Percentiles rank a stretch among this genome's conserved stretches.
Conservation (phyloP, 2,797 vertebrate genomes). For the Smutsia gigantea region DNA sequence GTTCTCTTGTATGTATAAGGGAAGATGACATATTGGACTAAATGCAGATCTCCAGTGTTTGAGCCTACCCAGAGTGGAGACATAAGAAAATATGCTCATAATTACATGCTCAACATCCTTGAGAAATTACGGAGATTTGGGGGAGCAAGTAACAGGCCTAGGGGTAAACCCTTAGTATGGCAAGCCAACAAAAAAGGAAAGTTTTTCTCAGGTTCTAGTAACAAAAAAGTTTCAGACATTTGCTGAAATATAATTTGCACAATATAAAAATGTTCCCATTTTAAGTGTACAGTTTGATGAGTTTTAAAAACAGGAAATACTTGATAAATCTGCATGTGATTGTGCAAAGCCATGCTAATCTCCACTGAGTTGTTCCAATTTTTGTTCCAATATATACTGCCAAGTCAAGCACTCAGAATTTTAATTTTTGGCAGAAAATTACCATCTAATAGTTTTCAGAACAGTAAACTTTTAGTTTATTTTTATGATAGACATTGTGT, state of each 20-base stretch:
- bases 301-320: not conserved
- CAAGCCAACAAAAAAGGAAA: not conserved
- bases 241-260: constrained; percentile 8
- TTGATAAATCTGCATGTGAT: not conserved
- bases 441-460: not conserved
- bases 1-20: not conserved
- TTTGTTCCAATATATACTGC: not conserved
- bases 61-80: not conserved
- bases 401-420: constrained; percentile 29
- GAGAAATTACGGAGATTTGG: not conserved
- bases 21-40: not conserved
- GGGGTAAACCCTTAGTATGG: not conserved
- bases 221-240: not conserved
- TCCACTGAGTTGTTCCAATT: not conserved
- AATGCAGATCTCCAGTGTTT: not conserved
- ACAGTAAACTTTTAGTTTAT: not conserved
- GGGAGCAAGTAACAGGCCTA: not conserved
- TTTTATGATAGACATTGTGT: not conserved
- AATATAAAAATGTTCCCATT: not conserved
- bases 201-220: not conserved
- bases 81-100: not conserved
- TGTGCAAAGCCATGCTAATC: not conserved
- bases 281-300: constrained; percentile 20
- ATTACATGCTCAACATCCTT: not conserved
- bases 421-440: constrained; percentile 34